These are phyloP conservation scores for Nannoperca obscura DNA, from an alignment of 2,797 vertebrate species.

Conservation along the genomic window DNA sequence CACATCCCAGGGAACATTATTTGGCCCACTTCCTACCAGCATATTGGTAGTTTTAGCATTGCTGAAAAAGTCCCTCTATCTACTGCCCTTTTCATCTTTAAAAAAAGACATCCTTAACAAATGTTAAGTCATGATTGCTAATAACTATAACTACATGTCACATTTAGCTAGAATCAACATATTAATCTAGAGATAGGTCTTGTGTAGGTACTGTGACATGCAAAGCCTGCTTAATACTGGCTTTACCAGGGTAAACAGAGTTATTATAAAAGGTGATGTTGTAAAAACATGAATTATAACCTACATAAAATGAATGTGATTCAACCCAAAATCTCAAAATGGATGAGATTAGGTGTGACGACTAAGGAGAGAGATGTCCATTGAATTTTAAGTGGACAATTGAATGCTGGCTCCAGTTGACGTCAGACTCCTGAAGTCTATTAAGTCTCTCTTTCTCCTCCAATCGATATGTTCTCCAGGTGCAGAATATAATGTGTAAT, in stretches of 20 bases:
- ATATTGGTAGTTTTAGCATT: not conserved
- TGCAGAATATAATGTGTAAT: slow-evolving; percentile 66
- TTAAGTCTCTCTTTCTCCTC: slow-evolving; percentile 36
- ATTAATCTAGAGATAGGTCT: not conserved
- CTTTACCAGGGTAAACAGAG: not conserved
- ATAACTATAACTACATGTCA: not conserved
- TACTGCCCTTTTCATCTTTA: slow-evolving; percentile 3
- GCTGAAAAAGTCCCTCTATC: not conserved
- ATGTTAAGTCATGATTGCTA: not conserved
- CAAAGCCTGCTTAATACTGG: not conserved
- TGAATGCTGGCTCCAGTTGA: slow-evolving; percentile 27
- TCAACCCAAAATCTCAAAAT: slow-evolving; percentile 20
- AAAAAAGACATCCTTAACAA: not conserved
- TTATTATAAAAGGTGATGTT: not conserved
- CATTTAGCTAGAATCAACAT: not conserved
- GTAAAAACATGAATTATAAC: not conserved
- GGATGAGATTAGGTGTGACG: slow-evolving; percentile 14
- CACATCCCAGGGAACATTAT: not conserved
- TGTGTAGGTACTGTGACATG: not conserved
- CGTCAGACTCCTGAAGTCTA: slow-evolving; percentile 44
- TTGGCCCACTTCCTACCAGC: no score
- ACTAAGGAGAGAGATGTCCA: not conserved
- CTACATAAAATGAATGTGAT: slow-evolving; percentile 12
- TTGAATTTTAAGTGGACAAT: slow-evolving; percentile 31
- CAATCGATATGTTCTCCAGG: slow-evolving; percentile 58